Conservation (phyloP, 2,113 vertebrate species). For the Prionailurus bengalensis region DNA sequence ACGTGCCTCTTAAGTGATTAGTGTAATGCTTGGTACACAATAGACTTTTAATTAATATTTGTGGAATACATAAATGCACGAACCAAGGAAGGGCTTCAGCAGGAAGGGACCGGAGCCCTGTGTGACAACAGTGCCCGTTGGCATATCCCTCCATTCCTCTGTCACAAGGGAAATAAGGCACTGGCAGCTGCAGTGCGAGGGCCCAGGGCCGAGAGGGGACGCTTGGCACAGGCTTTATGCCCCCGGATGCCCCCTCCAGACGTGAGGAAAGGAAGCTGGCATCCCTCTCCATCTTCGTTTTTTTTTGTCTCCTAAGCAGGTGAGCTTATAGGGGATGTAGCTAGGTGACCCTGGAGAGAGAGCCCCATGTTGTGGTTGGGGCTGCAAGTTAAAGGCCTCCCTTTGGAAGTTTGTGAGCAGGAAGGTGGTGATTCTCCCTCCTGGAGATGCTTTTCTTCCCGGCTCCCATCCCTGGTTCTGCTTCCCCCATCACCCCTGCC, state of each 20-base stretch:
- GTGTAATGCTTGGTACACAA: slow-evolving; percentile 64
- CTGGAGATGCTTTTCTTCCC: background rate
- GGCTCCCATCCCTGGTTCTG: background rate
- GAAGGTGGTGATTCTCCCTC: background rate
- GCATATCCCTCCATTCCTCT: background rate
- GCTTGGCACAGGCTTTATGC: background rate
- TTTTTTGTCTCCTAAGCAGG: background rate
- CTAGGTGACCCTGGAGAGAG: background rate
- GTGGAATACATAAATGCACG: slow-evolving; percentile 21
- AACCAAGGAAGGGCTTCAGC: rapidly evolving
- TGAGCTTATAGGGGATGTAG: background rate
- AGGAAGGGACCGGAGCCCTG: background rate
- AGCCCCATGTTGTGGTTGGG: background rate
- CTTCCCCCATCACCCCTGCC: too few relatives aligned
- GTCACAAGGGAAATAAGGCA: background rate
- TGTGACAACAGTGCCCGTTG: background rate
- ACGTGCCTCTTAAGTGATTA: slow-evolving; percentile 44
- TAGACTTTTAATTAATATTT: slow-evolving; percentile 69
- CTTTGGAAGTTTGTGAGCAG: background rate
- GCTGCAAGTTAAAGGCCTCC: background rate
- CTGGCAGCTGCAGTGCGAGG: rapidly evolving
- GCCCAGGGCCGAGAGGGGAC: background rate
- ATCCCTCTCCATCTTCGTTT: background rate
- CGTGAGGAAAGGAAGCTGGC: too few relatives aligned
- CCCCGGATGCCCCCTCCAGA: background rate